A percentile compares a stretch with the other conserved stretches of the same genome.
Conservation (phyloP, 37 sponge, comb jelly and placozoan genomes). For the Theonella swinhoei region DNA sequence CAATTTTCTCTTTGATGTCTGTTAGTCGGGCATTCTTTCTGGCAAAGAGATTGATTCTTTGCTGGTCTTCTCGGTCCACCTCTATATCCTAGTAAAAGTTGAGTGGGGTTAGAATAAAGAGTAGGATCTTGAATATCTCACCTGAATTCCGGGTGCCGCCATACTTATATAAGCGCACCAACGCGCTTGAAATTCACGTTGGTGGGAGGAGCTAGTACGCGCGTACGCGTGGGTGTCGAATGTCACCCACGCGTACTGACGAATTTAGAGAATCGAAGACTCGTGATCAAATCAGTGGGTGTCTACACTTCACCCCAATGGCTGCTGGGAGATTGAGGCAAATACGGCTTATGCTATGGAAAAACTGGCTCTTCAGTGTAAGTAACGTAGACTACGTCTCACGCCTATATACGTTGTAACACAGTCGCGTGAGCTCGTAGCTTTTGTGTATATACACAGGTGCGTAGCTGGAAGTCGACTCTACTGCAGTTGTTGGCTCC, state of each 20-base stretch:
- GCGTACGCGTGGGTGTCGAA: background rate
- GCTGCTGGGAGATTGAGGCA: slow-evolving; percentile 73
- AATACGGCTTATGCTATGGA: slow-evolving; percentile 66
- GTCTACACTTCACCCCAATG: slow-evolving; percentile 20
- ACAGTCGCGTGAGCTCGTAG: too few relatives aligned
- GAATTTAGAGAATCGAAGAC: too few relatives aligned
- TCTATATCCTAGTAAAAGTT: slow-evolving; percentile 29
- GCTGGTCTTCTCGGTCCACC: slow-evolving; percentile 82
- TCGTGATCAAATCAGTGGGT: background rate
- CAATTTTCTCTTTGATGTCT: slow-evolving; percentile 74
- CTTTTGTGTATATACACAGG: slow-evolving; percentile 37
- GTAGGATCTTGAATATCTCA: background rate
- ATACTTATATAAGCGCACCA: background rate
- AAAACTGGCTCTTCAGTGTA: slow-evolving; percentile 91
- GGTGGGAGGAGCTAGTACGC: background rate
- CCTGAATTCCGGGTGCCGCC: slow-evolving; percentile 20
- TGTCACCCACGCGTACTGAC: too few relatives aligned
- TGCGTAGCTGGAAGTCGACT: slow-evolving; percentile 75
- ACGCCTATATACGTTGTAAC: background rate
- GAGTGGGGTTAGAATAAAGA: background rate
- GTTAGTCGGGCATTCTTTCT: slow-evolving; percentile 50
- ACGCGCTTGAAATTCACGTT: background rate
- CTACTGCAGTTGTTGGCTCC: slow-evolving; percentile 77
- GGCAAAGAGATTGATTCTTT: slow-evolving; percentile 81
- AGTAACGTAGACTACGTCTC: slow-evolving; percentile 5